These are phyloP conservation scores for Clostera curtula DNA, from an alignment of 2,888 invertebrate genomes.

Conservation along the genomic window DNA sequence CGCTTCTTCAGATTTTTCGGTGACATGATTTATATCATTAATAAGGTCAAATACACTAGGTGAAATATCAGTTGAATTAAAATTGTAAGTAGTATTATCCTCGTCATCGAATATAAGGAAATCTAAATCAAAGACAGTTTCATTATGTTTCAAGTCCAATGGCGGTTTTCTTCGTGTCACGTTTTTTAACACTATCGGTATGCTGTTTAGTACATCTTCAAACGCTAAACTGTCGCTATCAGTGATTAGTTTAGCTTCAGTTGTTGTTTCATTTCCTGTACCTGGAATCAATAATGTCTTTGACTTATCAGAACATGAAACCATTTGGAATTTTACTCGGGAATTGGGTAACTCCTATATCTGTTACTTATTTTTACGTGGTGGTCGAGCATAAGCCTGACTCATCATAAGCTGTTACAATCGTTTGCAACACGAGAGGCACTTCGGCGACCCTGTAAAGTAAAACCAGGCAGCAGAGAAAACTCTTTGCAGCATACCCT, in stretches of 20 bases:
- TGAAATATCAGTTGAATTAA: conserved; percentile 9
- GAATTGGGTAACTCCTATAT: no score
- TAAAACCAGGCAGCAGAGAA: no score
- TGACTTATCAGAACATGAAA: no score
- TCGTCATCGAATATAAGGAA: conserved; percentile 19
- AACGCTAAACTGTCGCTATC: conserved; percentile 33
- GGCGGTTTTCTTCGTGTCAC: conserved; percentile 21
- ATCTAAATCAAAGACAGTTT: conserved; percentile 11
- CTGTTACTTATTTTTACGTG: no score
- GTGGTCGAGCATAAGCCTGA: no score
- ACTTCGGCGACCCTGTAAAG: no score
- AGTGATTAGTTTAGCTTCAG: conserved; percentile 1
- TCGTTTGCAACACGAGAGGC: no score
- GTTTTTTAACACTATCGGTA: conserved; percentile 24
- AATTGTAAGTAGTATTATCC: conserved; percentile 10
- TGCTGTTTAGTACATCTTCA: conserved; percentile 35
- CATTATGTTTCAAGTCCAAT: conserved; percentile 8
- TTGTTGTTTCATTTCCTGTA: background rate
- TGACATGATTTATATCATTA: conserved; percentile 2
- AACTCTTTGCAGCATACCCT: no score
- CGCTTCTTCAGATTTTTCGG: conserved; percentile 1
- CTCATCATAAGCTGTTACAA: no score
- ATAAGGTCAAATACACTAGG: conserved; percentile 5
- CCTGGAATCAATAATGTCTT: no score
- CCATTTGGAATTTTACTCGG: no score